Evolutionary conservation across 2,113 vertebrate species (phyloP).

Genomic region (Chitala chitala): DNA sequence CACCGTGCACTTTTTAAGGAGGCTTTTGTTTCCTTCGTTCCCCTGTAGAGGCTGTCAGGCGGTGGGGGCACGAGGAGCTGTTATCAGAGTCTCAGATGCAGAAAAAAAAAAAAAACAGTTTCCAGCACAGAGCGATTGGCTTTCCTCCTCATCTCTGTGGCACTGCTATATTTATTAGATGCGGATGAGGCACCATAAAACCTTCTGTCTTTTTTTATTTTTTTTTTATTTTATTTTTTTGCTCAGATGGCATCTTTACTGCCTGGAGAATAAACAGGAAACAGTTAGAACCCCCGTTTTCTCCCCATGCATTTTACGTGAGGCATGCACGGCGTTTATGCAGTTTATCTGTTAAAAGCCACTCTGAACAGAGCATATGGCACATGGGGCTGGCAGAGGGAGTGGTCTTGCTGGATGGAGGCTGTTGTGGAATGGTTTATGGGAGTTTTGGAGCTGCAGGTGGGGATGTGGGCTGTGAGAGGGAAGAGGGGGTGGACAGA

Average conservation of each 20-base stretch:
- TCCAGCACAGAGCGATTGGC: constrained; percentile 27
- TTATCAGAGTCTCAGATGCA: neutral
- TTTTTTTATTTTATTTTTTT: constrained; percentile 28
- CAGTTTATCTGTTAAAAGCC: neutral
- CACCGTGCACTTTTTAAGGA: constrained; percentile 13
- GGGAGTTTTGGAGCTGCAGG: neutral
- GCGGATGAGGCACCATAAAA: constrained; percentile 33
- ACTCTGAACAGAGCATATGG: neutral
- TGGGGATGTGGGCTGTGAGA: neutral
- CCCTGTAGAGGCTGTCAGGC: constrained; percentile 7
- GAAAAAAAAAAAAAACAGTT: too few relatives aligned
- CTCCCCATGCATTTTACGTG: constrained; percentile 17
- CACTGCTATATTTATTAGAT: constrained; percentile 36
- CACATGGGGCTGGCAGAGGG: neutral
- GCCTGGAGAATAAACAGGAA: constrained; percentile 24
- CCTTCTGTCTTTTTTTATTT: constrained; percentile 27
- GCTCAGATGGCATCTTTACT: constrained; percentile 27
- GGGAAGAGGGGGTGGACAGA: too few relatives aligned
- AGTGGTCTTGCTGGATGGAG: neutral
- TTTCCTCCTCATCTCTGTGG: constrained; percentile 17
- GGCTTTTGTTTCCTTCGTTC: neutral
- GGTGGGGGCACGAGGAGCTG: neutral
- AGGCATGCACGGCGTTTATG: neutral
- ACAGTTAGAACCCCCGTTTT: neutral
- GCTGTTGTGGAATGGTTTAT: neutral